These are phyloP conservation scores for Fregata magnificens DNA, from an alignment of 2,113 vertebrate species.

Conservation along the genomic window DNA sequence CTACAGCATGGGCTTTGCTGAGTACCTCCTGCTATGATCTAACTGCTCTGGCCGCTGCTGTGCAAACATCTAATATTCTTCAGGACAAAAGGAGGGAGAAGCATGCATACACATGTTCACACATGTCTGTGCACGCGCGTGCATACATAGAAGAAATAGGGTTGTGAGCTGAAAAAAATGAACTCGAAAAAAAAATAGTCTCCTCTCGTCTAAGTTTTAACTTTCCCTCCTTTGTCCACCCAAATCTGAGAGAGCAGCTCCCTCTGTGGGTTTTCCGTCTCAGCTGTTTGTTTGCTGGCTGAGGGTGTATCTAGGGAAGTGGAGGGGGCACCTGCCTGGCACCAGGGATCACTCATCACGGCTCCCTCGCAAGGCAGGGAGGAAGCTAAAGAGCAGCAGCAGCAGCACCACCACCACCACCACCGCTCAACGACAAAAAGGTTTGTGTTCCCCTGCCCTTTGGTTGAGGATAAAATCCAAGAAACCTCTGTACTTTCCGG, in stretches of 20 bases:
- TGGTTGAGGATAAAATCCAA: not conserved
- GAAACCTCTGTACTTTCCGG: not conserved
- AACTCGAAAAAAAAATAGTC: not conserved
- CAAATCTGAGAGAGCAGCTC: conserved; percentile 57
- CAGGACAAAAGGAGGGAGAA: not conserved
- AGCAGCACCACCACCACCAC: not conserved
- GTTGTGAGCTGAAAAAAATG: not conserved
- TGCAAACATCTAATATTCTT: not conserved
- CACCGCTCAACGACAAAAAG: not conserved
- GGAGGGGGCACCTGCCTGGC: not conserved
- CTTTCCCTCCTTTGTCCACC: conserved; percentile 18
- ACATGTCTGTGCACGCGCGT: fast-evolving
- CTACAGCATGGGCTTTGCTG: not conserved
- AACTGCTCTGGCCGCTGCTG: not conserved
- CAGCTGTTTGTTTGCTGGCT: conserved; percentile 36
- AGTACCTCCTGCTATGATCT: not conserved
- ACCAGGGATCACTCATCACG: not conserved
- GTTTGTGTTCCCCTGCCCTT: not conserved
- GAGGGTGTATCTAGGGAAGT: not conserved
- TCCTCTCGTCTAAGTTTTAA: not conserved
- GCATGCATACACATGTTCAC: not conserved
- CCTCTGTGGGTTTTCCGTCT: conserved; percentile 41
- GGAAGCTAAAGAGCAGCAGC: not conserved
- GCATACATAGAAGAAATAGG: fast-evolving
- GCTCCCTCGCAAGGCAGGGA: not conserved